Evolutionary conservation across 2,888 invertebrate genomes (phyloP), one percentile per base, ranked within the genome.

Genomic region (Eilema caniola): DNA sequence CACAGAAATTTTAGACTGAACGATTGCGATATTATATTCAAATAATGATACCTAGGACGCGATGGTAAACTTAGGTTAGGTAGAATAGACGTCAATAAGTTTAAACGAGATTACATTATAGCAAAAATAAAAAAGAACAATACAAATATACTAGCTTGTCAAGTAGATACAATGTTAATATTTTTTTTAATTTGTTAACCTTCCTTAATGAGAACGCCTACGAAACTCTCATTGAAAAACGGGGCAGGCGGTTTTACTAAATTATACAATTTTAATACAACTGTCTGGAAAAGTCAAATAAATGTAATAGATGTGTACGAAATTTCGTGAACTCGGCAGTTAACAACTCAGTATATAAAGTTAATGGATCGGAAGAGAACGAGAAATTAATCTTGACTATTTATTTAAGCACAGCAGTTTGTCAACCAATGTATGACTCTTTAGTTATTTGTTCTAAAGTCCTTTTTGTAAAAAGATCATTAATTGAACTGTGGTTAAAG

Each of bases 321-420:
- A 28, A 53, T 12, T 53, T 28, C 14, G 28, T 28, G 14, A 8
- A n/a, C 12, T 28, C 8, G 8, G 12, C 5, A 14, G 25, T 53
- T 53, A 64, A 28, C 28, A 25, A 28, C 24, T 64, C 47, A 28
- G 64, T 11, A n/a, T n/a, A n/a, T n/a, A n/a, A 53, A 53, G 47
- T 28, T 53, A 47, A 63, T 63, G 25, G 20, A 5, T 5, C n/a
- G 47, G 25, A 63, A 25, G 41, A 25, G 11, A 41, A 63, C 63
- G 25, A 63, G 25, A 12, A 16, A 23, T 62, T 62, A 53, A 53
- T 53, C n/a, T 53, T 8, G 53, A 20, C n/a, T 53, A 20, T 47
- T 16, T 20, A 47, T 47, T 47, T 59, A 59, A 16, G 25, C 23
- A 59, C 57, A 0, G 14, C 31, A 25, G 1, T n/a, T 53, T 53